phyloP scores from a whole-genome alignment of 1,140 invertebrate genomes.

The Proctacanthus coquilletti region DNA sequence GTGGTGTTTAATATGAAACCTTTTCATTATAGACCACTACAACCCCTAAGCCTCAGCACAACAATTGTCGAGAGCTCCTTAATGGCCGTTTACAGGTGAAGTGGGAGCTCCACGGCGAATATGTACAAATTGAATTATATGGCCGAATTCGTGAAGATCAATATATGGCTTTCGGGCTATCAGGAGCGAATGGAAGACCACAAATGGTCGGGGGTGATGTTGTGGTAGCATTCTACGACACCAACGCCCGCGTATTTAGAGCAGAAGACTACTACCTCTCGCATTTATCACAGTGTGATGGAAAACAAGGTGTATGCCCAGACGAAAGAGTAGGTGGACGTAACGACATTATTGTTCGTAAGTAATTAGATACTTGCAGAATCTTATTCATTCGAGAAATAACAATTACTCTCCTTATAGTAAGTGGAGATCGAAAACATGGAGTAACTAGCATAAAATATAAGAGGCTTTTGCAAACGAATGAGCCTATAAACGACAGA shows the following conservation, averaged over 20 bases:
- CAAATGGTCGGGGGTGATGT: conserved; percentile 70
- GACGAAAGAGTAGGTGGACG: conserved; percentile 64
- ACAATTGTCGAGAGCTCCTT: conserved; percentile 66
- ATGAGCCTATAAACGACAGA: conserved; percentile 51
- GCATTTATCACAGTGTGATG: conserved; percentile 65
- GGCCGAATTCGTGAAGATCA: conserved; percentile 64
- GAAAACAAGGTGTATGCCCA: conserved; percentile 68
- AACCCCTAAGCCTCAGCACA: conserved; percentile 36
- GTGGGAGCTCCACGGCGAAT: conserved; percentile 60
- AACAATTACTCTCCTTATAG: conserved; percentile 18
- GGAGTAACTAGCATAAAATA: conserved; percentile 72
- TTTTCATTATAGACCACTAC: conserved; percentile 35
- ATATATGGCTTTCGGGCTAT: conserved; percentile 77
- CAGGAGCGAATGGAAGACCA: conserved; percentile 50
- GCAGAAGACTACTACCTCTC: conserved; percentile 77
- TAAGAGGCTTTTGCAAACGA: conserved; percentile 55
- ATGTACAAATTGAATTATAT: conserved; percentile 57
- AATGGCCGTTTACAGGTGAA: conserved; percentile 62
- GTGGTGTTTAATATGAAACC: too few relatives aligned
- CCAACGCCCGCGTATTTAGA: conserved; percentile 46
- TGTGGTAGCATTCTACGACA: conserved; percentile 66
- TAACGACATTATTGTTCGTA: conserved; percentile 60
- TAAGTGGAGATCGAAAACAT: conserved; percentile 54
- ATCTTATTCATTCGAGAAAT: too few relatives aligned
- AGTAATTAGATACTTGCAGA: conserved; percentile 7